These are phyloP conservation scores for Stercorarius parasiticus DNA, from an alignment of 2,113 vertebrate species.

Conservation along the genomic window DNA sequence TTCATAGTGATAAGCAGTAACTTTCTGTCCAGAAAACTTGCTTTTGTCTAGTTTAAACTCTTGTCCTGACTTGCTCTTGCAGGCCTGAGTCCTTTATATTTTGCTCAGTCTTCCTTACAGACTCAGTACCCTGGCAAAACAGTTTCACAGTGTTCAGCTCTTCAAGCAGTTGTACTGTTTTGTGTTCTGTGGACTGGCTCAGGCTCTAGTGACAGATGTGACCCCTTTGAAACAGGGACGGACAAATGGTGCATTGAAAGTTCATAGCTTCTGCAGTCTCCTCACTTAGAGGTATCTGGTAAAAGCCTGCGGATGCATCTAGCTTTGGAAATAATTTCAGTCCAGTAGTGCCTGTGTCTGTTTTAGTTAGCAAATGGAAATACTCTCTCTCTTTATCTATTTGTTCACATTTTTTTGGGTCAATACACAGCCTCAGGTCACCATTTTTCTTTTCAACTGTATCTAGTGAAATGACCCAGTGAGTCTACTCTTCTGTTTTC, in stretches of 20 bases:
- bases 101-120: conserved; percentile 57
- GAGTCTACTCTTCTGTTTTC: conserved; percentile 17
- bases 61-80: conserved; percentile 53
- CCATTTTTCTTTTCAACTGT: conserved; percentile 35
- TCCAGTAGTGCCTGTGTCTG: neutral
- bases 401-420: conserved; percentile 56
- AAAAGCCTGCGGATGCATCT: neutral
- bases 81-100: conserved; percentile 41
- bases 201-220: conserved; percentile 61
- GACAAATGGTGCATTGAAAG: conserved; percentile 36
- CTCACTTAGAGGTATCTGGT: conserved; percentile 36
- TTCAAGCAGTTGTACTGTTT: conserved; percentile 64
- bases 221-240: conserved; percentile 33
- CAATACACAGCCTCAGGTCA: conserved; percentile 61
- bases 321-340: conserved; percentile 30
- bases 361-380: conserved; percentile 43
- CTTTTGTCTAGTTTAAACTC: conserved; percentile 27
- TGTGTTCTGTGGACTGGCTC: conserved; percentile 64
- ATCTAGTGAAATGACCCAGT: conserved; percentile 26
- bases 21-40: conserved; percentile 17
- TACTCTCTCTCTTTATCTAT: conserved; percentile 16
- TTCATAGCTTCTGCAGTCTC: conserved; percentile 40
- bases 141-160: conserved; percentile 71
- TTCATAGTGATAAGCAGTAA: neutral
- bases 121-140: conserved; percentile 59